These are phyloP conservation scores for Sander vitreus DNA, from an alignment of 2,113 vertebrate species.

Conservation along the genomic window DNA sequence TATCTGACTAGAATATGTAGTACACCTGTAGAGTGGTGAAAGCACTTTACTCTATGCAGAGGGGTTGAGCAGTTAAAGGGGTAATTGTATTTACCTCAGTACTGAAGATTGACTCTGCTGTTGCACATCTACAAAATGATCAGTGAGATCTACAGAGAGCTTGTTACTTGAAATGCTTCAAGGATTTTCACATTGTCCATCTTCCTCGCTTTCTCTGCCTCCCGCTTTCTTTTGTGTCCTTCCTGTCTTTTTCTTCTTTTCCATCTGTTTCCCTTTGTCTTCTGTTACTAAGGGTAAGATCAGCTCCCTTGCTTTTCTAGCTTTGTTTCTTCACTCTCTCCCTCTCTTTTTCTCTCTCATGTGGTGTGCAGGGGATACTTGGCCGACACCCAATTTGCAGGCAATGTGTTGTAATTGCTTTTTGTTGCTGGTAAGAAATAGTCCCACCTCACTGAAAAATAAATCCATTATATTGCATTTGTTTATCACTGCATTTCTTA, in stretches of 20 bases:
- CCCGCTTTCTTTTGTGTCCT: constrained; percentile 9
- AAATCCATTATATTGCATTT: constrained; percentile 43
- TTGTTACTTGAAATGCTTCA: constrained; percentile 58
- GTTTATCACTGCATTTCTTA: constrained; percentile 22
- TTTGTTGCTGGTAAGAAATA: constrained; percentile 52
- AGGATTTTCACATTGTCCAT: constrained; percentile 44
- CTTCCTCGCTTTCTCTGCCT: constrained; percentile 30
- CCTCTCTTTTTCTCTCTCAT: background rate
- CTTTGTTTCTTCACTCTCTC: constrained; percentile 14
- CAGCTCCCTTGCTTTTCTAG: constrained; percentile 21
- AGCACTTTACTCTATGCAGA: background rate
- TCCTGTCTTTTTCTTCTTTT: constrained; percentile 21
- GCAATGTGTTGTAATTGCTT: constrained; percentile 75
- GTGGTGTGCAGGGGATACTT: constrained; percentile 54
- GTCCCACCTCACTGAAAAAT: constrained; percentile 14
- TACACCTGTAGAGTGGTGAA: background rate
- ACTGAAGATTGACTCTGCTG: constrained; percentile 19
- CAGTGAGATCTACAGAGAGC: constrained; percentile 42
- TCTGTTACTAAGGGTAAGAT: constrained; percentile 38
- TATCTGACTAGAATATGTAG: constrained; percentile 4
- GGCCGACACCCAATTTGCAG: constrained; percentile 69
- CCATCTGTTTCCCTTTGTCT: constrained; percentile 67
- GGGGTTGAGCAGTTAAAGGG: constrained; percentile 30
- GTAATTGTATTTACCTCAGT: constrained; percentile 26
- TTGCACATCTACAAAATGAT: constrained; percentile 30